Conservation (phyloP, 2,888 invertebrate species). For the Netelia inedita region DNA sequence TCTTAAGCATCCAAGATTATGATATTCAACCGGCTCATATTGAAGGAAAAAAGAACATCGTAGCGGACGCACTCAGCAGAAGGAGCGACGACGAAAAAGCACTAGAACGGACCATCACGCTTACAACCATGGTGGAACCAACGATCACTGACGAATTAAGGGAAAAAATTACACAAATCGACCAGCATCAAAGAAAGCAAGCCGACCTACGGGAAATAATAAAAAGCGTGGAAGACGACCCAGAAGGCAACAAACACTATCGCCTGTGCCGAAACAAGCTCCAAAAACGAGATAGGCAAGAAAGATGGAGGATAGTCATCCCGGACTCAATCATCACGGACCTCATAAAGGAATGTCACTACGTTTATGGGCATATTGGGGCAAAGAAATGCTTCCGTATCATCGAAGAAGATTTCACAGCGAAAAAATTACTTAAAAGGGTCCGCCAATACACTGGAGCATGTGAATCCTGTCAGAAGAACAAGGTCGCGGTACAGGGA, state of each 20-base stretch:
- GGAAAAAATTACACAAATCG: too few species aligned
- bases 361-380: slow-evolving; percentile 20
- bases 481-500: slow-evolving; percentile 4
- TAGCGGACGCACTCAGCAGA: slow-evolving; percentile 17
- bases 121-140: too few species aligned
- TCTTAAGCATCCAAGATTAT: slow-evolving; percentile 7
- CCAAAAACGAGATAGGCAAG: too few species aligned
- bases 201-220: too few species aligned
- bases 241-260: too few species aligned
- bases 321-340: not conserved
- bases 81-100: not conserved
- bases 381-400: slow-evolving; percentile 17
- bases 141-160: too few species aligned
- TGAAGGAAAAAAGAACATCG: slow-evolving; percentile 5
- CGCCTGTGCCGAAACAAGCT: too few species aligned
- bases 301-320: not conserved
- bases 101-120: too few species aligned
- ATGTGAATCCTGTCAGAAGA: slow-evolving; percentile 15
- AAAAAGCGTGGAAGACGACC: too few species aligned
- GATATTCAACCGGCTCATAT: not conserved
- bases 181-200: too few species aligned
- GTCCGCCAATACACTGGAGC: not conserved
- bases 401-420: not conserved
- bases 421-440: not conserved
- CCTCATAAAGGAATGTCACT: not conserved